Base-by-base conservation (phyloP, 1,140 invertebrate genomes). In the Chlorops oryzae region DNA sequence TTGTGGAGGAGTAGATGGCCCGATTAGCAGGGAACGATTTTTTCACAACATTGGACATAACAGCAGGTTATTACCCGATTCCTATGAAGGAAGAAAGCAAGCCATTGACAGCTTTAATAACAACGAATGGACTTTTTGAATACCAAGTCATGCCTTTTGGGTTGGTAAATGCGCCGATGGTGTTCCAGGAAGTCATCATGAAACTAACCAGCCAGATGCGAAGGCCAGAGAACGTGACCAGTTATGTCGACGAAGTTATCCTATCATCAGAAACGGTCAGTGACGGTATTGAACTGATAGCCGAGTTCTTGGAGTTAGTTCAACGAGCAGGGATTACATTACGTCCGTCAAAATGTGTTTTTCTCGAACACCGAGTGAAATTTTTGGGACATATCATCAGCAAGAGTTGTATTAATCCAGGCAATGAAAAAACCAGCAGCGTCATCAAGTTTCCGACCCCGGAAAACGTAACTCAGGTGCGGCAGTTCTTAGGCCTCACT, bases 121-220 rank as follows among this genome's bases (percentile, higher is more conserved):
- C 56, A 7, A 52, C 49, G 1, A 53, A 56, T 13, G 59, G 52
- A 7, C 52, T 54, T 2, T 62, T 47, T 34, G 58, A 77, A 56
- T 75, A 61, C 42, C 49, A 59, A 3, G 27, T 47, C 13, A 64
- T 78, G 59, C 68, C 74, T 17, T 77, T 77, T 54, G 77, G 77
- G 25, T 52, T 78, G 15, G 50, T 46, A 18, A 77, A 75, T 55
- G 77, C 71, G n/a, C 66, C 70, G 5, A 47, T 47, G 46, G 20
- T 22, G 54, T 65, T 35, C 13, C 38, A 54, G 52, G 17, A 24
- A 18, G 23, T 77, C 50, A 63, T 71, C 15, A 79, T 78, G 53
- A 46, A 46, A 4, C n/a, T 32, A 25, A 21, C 28, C 28, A 15
- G 9, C 28, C 28, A 9, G 28, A 12, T 44, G 9, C n/a, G 15